Base-by-base conservation (phyloP, 2,888 invertebrate species). In the Willowsia nigromaculata region DNA sequence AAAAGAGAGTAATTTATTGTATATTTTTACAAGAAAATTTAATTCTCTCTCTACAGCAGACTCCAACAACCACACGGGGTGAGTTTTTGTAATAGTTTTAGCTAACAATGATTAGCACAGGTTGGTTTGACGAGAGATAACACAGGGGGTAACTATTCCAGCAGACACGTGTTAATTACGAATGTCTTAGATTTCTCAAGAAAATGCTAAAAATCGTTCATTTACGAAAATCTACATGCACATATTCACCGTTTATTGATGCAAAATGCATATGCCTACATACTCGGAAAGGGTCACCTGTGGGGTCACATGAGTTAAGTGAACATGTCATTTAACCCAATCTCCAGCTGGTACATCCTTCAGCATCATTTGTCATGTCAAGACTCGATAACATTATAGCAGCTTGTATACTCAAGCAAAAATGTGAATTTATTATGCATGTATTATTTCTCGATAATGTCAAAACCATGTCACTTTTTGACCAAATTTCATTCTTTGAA, bases 81-180 rank as follows among this genome's bases (percentile, higher is more conserved):
- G 33, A 33, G 15, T n/a, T n/a, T 56, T 56, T 25, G 4, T 33
- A 65, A 65, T 65, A 33, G 62, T 62, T 9, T 62, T 62, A 4
- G 30, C 30, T 33, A 65, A 15, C 65, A 33, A 65, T 11, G 15
- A 65, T 65, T 33, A 30, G n/a, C 27, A 1, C 22, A 59, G 27
- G 11, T 27, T 59, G 27, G 11, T 22, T 22, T 59, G 27, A 27
- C 4, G 11, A 22, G 22, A 4, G 22, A 22, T 9, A 15, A 56
- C 9, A 59, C 25, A 59, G 33, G 11, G 59, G 1, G 37, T 50
- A 50, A 13, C 33, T 18, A 37, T 80, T 30, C 0, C 62, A 62
- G 27, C 18, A 27, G 81, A 65, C 81, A 82, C 65, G 81, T 82
- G 81, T 82, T 82, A 82, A 82, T 82, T 82, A 82, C 81, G 40